phyloP scores from a whole-genome alignment of 2,113 vertebrate species.

The Phainopepla nitens region DNA sequence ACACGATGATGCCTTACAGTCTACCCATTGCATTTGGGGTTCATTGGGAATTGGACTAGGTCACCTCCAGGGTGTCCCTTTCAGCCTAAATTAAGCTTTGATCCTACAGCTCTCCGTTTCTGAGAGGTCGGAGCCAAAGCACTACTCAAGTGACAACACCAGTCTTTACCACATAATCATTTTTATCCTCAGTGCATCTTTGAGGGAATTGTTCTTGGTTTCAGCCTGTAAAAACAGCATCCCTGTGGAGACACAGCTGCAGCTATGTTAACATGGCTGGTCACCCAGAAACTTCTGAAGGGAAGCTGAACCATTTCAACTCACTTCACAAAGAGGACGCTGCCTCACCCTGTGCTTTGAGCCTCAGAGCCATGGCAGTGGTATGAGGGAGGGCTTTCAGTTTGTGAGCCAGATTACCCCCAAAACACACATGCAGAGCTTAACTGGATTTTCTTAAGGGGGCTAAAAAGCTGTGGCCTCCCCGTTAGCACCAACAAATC shows the following conservation, averaged over 20 bases:
- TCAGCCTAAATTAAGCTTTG: not conserved
- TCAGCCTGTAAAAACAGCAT: not conserved
- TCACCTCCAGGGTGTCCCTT: not conserved
- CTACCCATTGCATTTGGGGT: not conserved
- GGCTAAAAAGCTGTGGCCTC: not conserved
- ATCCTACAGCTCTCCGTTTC: not conserved
- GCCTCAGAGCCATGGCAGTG: not conserved
- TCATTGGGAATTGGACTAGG: not conserved
- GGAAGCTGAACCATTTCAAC: not conserved
- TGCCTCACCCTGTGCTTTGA: not conserved
- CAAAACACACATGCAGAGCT: not conserved
- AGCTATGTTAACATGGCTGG: not conserved
- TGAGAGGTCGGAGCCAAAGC: not conserved
- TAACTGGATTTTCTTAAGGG: not conserved
- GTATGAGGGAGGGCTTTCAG: not conserved
- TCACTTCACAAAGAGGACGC: not conserved
- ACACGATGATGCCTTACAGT: not conserved
- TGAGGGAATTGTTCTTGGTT: slow-evolving; percentile 7
- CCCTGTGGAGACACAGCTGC: slow-evolving; percentile 24
- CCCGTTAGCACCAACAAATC: not conserved
- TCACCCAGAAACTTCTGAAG: slow-evolving; percentile 23
- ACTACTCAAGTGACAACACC: not conserved
- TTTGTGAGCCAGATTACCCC: not conserved
- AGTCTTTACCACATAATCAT: not conserved
- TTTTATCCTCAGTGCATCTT: slow-evolving; percentile 16